These are phyloP conservation scores for Triplophysa rosa DNA, from an alignment of 2,113 vertebrate genomes.

Conservation along the genomic window DNA sequence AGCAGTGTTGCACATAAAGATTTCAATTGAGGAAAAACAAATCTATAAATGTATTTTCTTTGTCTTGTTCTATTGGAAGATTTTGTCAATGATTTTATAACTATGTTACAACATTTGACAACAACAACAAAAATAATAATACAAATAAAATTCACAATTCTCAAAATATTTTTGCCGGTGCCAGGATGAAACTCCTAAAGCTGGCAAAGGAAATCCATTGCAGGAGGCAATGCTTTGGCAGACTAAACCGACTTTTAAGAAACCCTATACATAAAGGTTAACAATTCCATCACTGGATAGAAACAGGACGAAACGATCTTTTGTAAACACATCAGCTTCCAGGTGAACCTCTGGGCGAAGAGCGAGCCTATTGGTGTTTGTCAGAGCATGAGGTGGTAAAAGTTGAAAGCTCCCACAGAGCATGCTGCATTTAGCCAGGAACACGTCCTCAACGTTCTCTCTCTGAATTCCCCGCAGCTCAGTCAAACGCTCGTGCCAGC, in stretches of 20 bases:
- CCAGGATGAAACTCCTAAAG: constrained; percentile 6
- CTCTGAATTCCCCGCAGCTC: constrained; percentile 30
- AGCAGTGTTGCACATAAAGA: too few relatives aligned
- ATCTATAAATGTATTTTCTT: too few relatives aligned
- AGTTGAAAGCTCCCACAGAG: constrained; percentile 23
- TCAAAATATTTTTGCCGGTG: neutral
- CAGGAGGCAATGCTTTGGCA: neutral
- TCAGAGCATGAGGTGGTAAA: constrained; percentile 2
- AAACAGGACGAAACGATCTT: neutral
- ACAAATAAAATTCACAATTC: constrained; percentile 19
- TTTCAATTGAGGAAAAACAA: too few relatives aligned
- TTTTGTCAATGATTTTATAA: too few relatives aligned
- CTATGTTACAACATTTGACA: neutral
- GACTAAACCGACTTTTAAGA: neutral
- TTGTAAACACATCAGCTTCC: constrained; percentile 34
- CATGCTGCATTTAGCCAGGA: constrained; percentile 26
- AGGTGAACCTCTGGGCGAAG: constrained; percentile 1
- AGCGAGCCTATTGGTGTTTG: neutral
- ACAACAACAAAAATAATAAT: constrained; percentile 7
- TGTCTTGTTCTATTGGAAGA: too few relatives aligned
- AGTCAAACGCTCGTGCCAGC: constrained; percentile 13
- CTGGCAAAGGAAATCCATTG: neutral
- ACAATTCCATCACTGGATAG: neutral
- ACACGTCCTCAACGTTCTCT: neutral
- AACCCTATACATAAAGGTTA: constrained; percentile 8